Evolutionary conservation across 2,113 vertebrate genomes (phyloP), one percentile per base, ranked within the genome.

Genomic region (Crotalus helleri): DNA sequence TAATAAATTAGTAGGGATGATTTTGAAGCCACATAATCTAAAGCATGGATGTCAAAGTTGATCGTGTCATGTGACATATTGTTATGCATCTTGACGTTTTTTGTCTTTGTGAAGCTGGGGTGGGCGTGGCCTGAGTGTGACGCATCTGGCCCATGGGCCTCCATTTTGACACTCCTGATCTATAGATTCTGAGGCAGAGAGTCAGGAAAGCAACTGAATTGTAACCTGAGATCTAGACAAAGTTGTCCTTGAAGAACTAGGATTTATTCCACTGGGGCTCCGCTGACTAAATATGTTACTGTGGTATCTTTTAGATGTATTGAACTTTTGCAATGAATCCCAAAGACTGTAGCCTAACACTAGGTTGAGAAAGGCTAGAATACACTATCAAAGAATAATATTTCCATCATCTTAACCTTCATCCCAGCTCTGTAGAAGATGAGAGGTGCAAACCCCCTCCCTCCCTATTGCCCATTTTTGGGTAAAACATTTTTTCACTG

Each of bases 401-500:
- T 93, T 93, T 85, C 91, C 23, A 93, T 91, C n/a, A 55, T 17
- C 0, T 23, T 85, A 92, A 7, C 90, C 81, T 88, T 88, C 92
- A 85, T 86, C 91, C 91, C 91, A 88, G 64, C 59, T 39, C 58
- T 54, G 7, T 90, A 29, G 81, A 69, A 94, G 93, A 92, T 69
- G 89, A 95, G 96, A 95, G 95, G 96, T 69, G 95, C 93, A 96
- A 94, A 92, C 33, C 3, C 69, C 13, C 33, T 3, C 74, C 6
- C 13, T 15, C 6, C 17, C 17, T 5, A 69, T n/a, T 0, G 12
- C 74, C 94, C 94, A 87, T 29, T 87, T 87, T 74, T 39, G 24
- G 49, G 26, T 87, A 15, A 81, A 81, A 87, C 86, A 53, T 91
- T 94, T 96, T 96, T 95, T 39, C 97, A 97, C 96, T 95, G 96